A percentile compares a stretch with the other conserved stretches of the same genome.
Conservation (phyloP, 30 jellyfish, hydroid and myxozoan genomes). For the Calvadosia cruxmelitensis region DNA sequence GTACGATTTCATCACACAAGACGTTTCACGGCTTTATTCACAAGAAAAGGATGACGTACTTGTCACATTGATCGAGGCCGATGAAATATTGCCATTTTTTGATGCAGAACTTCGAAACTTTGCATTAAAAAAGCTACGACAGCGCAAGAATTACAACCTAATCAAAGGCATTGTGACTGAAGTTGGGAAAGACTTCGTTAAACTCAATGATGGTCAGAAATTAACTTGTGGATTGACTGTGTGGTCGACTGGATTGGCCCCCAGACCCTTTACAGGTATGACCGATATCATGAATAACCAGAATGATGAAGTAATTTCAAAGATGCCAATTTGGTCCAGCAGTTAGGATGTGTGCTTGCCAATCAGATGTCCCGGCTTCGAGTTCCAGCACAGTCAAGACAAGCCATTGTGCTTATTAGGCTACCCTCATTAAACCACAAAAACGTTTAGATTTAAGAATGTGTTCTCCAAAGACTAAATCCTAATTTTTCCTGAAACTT, state of each 20-base stretch:
- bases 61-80: slow-evolving; percentile 87
- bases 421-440: too few species aligned
- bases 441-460: too few species aligned
- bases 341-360: too few species aligned
- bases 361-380: too few species aligned
- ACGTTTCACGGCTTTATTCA: slow-evolving; percentile 76
- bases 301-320: too few species aligned
- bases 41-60: slow-evolving; percentile 66
- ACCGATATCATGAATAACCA: too few species aligned
- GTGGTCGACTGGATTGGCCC: slow-evolving; percentile 96
- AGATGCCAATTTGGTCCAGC: too few species aligned
- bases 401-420: too few species aligned
- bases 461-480: too few species aligned
- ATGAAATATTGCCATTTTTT: slow-evolving; percentile 81
- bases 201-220: slow-evolving; percentile 52
- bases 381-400: too few species aligned
- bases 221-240: slow-evolving; percentile 85
- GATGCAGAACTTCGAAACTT: slow-evolving; percentile 61
- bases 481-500: too few species aligned
- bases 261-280: slow-evolving; percentile 58
- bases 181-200: slow-evolving; percentile 62
- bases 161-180: slow-evolving; percentile 68
- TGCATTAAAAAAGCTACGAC: slow-evolving; percentile 61
- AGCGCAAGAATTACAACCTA: slow-evolving; percentile 44
- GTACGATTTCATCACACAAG: slow-evolving; percentile 90